These are phyloP conservation scores for Danionella dracula DNA, from an alignment of 2,797 vertebrate species.

Conservation along the genomic window DNA sequence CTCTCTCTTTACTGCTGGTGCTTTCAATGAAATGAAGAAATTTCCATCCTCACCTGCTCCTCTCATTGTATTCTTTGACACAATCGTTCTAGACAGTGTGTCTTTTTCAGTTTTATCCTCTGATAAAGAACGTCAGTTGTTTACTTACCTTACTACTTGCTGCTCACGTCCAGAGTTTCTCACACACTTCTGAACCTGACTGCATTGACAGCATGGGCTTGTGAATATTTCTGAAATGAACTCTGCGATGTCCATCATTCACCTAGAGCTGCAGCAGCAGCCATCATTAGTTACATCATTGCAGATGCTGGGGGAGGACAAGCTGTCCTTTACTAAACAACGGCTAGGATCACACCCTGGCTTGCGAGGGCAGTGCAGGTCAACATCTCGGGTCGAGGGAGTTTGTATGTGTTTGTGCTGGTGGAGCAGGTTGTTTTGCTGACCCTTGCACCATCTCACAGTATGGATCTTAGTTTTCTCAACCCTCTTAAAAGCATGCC, in stretches of 20 bases:
- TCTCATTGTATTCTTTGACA: conserved; percentile 42
- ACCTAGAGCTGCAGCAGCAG: neutral
- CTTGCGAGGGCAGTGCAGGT: neutral
- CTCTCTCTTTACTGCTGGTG: conserved; percentile 40
- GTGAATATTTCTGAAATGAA: neutral
- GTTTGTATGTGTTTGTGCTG: conserved; percentile 19
- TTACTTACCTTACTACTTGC: too few relatives aligned
- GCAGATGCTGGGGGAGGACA: conserved; percentile 59
- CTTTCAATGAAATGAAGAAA: conserved; percentile 31
- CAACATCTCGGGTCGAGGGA: conserved; percentile 2
- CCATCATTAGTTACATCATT: conserved; percentile 60
- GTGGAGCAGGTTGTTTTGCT: conserved; percentile 46
- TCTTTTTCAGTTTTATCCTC: conserved; percentile 53
- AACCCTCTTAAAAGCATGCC: conserved; percentile 6
- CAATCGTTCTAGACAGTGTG: conserved; percentile 54
- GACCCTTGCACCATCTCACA: conserved; percentile 28
- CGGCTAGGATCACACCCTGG: conserved; percentile 47
- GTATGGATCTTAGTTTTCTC: conserved; percentile 3
- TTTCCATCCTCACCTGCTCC: conserved; percentile 42
- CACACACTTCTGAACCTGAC: neutral
- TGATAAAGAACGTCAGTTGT: conserved; percentile 61
- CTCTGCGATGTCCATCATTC: neutral
- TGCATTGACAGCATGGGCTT: neutral
- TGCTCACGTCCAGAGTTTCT: too few relatives aligned
- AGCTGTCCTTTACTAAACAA: conserved; percentile 43